Base-by-base conservation (phyloP, 2,888 invertebrate genomes). In the Teleogryllus oceanicus region DNA sequence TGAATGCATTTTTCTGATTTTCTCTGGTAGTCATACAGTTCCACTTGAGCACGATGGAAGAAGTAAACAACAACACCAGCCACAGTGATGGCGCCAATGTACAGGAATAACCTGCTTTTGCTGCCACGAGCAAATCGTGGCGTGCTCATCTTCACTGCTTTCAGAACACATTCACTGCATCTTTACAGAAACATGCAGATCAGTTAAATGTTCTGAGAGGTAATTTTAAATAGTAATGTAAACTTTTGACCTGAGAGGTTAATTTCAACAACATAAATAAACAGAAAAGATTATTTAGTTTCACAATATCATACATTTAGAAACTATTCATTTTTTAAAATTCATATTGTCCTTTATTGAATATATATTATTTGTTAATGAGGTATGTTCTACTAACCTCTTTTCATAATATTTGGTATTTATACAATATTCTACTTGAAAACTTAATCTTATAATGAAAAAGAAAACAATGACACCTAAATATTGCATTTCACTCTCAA, bases 121-220 rank as follows among this genome's bases (percentile, higher is more conserved):
- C 90, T 89, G 83, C 90, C 89, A 82, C 91, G 88, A 83, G 90
- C 89, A 82, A 90, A 87, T 82, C 90, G 87, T 84, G 90, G 88
- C 82, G 89, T 87, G 83, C 88, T 89, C 89, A 89, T 89, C 78
- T 82, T 80, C 18, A 76, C 76, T 18, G n/a, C 62, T 62, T 62
- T 62, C 62, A 62, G 62, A 18, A 62, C 62, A 62, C 62, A 62
- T 62, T 62, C 62, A 62, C 62, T 62, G 62, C 62, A 62, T 62
- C 62, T 62, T 13, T 18, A n/a, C 16, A 62, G n/a, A 62, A 18
- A n/a, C n/a, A 62, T 18, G 16, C n/a, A 3, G n/a, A 2, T n/a
- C 62, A 12, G 16, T 62, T 18, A 62, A 62, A 37, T 37, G 62
- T 62, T 18, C 16, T 4, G 12, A 16, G 13, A 37, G 37, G 37